Conservation (phyloP, 2,113 vertebrate species). For the Geococcyx californianus region DNA sequence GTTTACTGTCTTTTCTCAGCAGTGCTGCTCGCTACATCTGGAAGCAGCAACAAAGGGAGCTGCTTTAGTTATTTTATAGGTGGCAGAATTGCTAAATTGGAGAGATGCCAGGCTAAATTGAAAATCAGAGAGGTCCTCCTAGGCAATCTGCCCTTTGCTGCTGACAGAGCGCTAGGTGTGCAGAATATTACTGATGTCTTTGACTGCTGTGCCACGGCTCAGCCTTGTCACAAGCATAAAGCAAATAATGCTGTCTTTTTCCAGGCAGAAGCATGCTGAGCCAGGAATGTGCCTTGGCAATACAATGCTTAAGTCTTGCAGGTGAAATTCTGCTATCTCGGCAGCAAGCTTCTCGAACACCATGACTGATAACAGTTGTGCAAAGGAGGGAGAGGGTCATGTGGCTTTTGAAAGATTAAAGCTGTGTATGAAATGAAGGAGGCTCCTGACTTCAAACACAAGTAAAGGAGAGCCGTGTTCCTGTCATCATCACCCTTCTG, state of each 20-base stretch:
- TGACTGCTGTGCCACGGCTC: background rate
- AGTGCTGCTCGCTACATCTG: background rate
- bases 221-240: background rate
- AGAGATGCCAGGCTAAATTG: background rate
- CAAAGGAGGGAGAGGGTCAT: background rate
- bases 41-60: background rate
- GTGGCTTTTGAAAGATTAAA: constrained; percentile 22
- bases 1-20: background rate
- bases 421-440: background rate
- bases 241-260: background rate
- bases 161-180: background rate
- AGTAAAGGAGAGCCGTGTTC: background rate
- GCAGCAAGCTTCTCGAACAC: background rate
- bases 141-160: background rate
- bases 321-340: background rate
- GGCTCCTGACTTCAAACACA: background rate
- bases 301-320: background rate
- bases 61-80: constrained; percentile 16
- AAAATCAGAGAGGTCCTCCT: background rate
- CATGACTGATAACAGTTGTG: background rate
- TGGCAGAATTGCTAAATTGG: constrained; percentile 21
- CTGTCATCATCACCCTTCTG: background rate
- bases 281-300: background rate
- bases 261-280: background rate
- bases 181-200: background rate